Percentiles rank a stretch among this genome's conserved stretches.
Evolutionary conservation across 2,888 invertebrate species (phyloP).

Genomic region (Acheta domesticus): DNA sequence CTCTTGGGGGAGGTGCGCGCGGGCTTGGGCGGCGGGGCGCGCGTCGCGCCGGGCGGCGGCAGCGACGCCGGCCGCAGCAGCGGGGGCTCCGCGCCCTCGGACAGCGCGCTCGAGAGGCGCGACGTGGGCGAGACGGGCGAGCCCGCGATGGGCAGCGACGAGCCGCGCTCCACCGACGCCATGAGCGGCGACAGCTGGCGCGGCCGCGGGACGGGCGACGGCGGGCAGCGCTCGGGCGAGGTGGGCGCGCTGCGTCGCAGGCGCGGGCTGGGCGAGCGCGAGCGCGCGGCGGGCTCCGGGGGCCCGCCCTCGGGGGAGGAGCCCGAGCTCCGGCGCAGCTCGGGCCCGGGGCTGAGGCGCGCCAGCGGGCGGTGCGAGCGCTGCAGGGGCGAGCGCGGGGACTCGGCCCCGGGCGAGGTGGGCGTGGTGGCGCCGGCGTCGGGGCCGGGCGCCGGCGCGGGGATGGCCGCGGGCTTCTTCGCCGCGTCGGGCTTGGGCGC

Average conservation of each 20-base stretch:
- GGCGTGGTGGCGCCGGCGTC: not conserved
- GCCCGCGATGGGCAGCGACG: not conserved
- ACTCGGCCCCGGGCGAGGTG: not conserved
- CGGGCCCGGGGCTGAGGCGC: not conserved
- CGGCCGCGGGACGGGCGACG: not conserved
- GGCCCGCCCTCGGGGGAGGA: not conserved
- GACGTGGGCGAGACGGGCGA: not conserved
- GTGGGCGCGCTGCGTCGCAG: not conserved
- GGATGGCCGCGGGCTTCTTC: not conserved
- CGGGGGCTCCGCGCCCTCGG: not conserved
- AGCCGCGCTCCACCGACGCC: not conserved
- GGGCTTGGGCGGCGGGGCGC: not conserved
- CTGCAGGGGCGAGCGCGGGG: not conserved
- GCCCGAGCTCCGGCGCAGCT: not conserved
- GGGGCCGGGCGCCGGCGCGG: not conserved
- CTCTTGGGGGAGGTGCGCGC: constrained; percentile 6
- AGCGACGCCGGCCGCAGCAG: not conserved
- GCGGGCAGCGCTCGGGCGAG: not conserved
- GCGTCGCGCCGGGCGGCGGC: not conserved
- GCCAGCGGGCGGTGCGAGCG: not conserved
- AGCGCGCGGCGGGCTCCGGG: not conserved
- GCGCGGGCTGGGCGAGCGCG: not conserved
- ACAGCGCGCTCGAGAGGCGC: not conserved
- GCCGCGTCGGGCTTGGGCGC: not conserved
- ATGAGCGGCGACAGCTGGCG: not conserved